Conservation (phyloP, 2,888 invertebrate species). For the Lumbricus terrestris region DNA sequence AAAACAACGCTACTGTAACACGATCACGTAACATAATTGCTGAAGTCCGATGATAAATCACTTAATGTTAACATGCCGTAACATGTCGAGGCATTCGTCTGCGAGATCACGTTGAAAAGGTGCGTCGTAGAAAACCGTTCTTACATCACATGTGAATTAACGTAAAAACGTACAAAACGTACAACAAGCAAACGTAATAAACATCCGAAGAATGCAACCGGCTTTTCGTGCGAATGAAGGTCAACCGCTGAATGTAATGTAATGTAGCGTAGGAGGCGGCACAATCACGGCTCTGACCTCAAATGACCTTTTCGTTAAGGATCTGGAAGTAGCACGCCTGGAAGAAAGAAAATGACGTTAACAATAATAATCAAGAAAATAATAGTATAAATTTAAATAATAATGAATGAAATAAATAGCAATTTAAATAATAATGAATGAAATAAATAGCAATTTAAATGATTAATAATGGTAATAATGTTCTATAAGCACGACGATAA, state of each 20-base stretch:
- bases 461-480: background rate
- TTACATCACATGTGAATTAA: background rate
- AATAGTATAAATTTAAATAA: background rate
- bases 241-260: too few species aligned
- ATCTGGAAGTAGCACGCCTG: constrained; percentile 57
- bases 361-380: background rate
- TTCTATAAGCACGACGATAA: background rate
- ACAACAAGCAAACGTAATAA: background rate
- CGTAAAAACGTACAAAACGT: background rate
- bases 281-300: background rate
- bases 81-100: background rate
- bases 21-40: constrained; percentile 3
- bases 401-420: background rate
- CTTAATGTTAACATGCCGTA: background rate
- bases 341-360: constrained; percentile 22
- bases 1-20: background rate
- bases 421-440: constrained; percentile 10
- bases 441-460: constrained; percentile 13
- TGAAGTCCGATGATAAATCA: background rate
- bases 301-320: constrained; percentile 49
- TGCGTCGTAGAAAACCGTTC: background rate
- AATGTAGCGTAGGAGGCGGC: too few species aligned
- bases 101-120: background rate
- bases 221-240: background rate
- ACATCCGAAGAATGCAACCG: background rate